Evolutionary conservation across 2,113 vertebrate species (phyloP), one percentile per base, ranked within the genome.

Genomic region (Sialia sialis): DNA sequence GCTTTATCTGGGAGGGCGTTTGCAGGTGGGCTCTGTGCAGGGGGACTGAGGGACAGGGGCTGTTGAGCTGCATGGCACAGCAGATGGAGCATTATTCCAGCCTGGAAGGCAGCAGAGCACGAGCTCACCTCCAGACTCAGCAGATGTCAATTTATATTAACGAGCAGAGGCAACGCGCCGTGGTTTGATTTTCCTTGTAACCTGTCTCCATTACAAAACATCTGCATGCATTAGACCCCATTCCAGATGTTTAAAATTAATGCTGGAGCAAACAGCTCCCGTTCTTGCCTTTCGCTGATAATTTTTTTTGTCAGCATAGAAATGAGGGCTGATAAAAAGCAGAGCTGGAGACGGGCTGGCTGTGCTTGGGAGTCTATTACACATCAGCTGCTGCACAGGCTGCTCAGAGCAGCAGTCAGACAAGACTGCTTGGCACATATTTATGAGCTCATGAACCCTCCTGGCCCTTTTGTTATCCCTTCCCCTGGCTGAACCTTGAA

Each of bases 61-160:
- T 94, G 94, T 67, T 97, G 43, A 90, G 91, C 94, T 77, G 59
- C 44, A 59, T 84, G 92, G 49, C 89, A 55, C 68, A 58, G 72
- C 84, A 80, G 95, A 93, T 94, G 94, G 94, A 79, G 52, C 78
- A 69, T 96, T 64, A 87, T 79, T 77, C 49, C 15, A 83, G 90
- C 46, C 43, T 74, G 87, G 52, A 78, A 92, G 94, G 86, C 86
- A 56, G 87, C 46, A 93, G 85, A 90, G 51, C 75, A 22, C 16
- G 75, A 67, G 20, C 94, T 95, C 95, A 94, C 91, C 89, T 95
- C 94, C 95, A 72, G 34, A 52, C 89, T 72, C 84, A 96, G 93
- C 89, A 97, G 94, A 97, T 96, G 87, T 91, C 96, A 78, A 86
- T 97, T 97, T 94, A 95, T 94, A 96, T 97, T 97, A 97, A 96